Evolutionary conservation across 1,140 invertebrate species (phyloP), one percentile per base, ranked within the genome.

Genomic region (Eupristina koningsbergeri): DNA sequence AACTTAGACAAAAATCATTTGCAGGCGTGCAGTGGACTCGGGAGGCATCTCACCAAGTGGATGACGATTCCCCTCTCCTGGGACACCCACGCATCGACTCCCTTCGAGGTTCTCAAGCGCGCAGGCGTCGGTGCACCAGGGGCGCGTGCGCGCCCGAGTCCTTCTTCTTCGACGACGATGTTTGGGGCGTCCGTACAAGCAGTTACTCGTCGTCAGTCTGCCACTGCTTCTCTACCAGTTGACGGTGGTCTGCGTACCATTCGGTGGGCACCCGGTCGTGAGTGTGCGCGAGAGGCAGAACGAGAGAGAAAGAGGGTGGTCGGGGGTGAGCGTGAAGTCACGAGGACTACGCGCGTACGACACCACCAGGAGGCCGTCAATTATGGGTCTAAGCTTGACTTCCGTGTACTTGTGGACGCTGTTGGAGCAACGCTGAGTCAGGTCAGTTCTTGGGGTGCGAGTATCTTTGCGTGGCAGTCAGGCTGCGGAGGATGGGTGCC

Each of bases 171-270:
- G 67, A 41, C 29, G 36, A 71, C 19, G 67, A 41, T 13, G 53
- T 58, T 22, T 22, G 53, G 53, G 26, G 53, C 26, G 9, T 22
- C 26, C 67, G 67, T n/a, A n/a, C 34, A 58, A 41, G 36, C 9
- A 31, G 3, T 0, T 36, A 78, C n/a, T n/a, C n/a, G n/a, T n/a
- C n/a, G 76, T 78, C 58, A 78, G 76, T 78, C 76, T 41, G 76
- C 36, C 41, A 63, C 58, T 78, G 58, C 76, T 78, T 58, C n/a
- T n/a, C 39, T 58, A 78, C 58, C 58, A 78, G 34, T 31, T 77
- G 53, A 31, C 29, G 31, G 53, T 39, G 53, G 58, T n/a, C 29
- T 29, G 75, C 50, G 50, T 17, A 36, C 9, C 22, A 17, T 0
- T 36, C 29, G 26, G 47, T 7, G 34, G n/a, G 19, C 9, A 15